These are phyloP conservation scores for Ictidomys tridecemlineatus DNA, from an alignment of 2,113 vertebrate genomes.

Conservation along the genomic window DNA sequence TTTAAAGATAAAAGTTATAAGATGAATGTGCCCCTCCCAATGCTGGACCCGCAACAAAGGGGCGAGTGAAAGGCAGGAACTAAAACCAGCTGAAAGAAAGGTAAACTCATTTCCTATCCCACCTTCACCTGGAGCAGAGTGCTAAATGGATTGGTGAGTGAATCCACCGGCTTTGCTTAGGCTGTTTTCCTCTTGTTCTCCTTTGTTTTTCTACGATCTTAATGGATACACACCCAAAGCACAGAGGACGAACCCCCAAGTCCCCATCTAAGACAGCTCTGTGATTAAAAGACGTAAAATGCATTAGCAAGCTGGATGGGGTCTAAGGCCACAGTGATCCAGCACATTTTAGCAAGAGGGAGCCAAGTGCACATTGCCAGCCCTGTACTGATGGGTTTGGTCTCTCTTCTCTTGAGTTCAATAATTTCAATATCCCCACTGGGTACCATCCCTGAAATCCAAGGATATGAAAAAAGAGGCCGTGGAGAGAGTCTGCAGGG, in stretches of 20 bases:
- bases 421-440: background rate
- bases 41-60: no score
- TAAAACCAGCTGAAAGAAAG: background rate
- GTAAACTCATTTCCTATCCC: background rate
- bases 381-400: background rate
- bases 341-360: fast-evolving
- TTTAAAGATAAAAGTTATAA: background rate
- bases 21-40: background rate
- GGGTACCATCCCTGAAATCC: background rate
- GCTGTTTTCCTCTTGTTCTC: background rate
- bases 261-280: background rate
- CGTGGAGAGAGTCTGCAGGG: slow-evolving; percentile 16
- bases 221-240: background rate
- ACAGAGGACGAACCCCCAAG: fast-evolving
- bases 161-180: background rate
- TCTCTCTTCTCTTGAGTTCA: background rate
- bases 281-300: fast-evolving
- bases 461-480: background rate
- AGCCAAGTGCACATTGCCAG: fast-evolving
- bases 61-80: background rate
- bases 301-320: fast-evolving
- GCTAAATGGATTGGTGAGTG: background rate
- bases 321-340: fast-evolving
- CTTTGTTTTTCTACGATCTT: background rate
- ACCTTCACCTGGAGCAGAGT: fast-evolving